Evolutionary conservation across 1,140 invertebrate species (phyloP).

Genomic region (Pygmarrhopalites habei): DNA sequence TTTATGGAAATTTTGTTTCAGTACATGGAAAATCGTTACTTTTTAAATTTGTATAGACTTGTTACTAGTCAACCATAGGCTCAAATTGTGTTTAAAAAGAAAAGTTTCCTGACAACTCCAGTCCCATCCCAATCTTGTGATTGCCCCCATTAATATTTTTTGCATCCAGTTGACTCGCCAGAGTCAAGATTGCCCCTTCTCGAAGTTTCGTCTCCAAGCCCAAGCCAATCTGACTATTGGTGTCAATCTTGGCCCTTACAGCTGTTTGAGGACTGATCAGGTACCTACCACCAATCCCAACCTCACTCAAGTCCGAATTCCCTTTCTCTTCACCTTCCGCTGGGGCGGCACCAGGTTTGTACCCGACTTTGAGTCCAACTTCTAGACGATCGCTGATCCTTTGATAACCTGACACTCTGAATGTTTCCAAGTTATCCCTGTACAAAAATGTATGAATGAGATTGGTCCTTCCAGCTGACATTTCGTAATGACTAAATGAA

Average conservation of each 20-base stretch:
- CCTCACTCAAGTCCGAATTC: background rate
- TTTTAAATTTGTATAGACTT: too few species aligned
- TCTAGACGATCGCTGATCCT: slow-evolving; percentile 1
- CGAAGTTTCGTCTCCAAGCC: slow-evolving; percentile 1
- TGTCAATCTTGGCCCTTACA: background rate
- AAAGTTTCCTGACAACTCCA: background rate
- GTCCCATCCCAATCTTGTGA: background rate
- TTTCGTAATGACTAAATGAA: too few species aligned
- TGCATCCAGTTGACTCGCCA: background rate
- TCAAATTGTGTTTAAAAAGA: background rate
- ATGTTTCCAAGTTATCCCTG: background rate
- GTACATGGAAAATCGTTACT: too few species aligned
- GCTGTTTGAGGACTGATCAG: background rate
- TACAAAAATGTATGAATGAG: too few species aligned
- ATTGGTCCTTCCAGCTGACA: too few species aligned
- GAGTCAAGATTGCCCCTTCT: background rate
- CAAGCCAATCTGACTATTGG: background rate
- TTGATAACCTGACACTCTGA: background rate
- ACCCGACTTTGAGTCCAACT: background rate
- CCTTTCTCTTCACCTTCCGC: background rate
- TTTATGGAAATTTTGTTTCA: too few species aligned
- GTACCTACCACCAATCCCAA: background rate
- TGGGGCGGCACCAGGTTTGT: background rate
- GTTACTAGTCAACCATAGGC: too few species aligned
- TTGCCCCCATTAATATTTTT: background rate